These are phyloP conservation scores for Gymnarchus niloticus DNA, from an alignment of 2,113 vertebrate genomes.

Conservation along the genomic window DNA sequence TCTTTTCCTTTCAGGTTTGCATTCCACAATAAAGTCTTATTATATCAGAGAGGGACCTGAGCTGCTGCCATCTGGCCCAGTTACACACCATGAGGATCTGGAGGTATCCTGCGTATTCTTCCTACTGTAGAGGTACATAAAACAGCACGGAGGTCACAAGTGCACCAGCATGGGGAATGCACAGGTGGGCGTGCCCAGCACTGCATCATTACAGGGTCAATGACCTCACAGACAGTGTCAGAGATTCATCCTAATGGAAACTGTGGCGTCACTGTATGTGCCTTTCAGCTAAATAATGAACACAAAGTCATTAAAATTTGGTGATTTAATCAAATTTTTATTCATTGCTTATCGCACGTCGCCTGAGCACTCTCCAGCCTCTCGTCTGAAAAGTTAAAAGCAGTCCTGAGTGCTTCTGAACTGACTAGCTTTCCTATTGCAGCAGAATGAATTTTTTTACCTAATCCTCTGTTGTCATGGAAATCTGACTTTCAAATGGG, in stretches of 20 bases:
- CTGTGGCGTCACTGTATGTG: neutral
- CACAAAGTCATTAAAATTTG: conserved; percentile 18
- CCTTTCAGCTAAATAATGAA: neutral
- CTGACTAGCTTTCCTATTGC: conserved; percentile 57
- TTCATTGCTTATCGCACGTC: conserved; percentile 21
- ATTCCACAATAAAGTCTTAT: neutral
- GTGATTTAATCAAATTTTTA: conserved; percentile 15
- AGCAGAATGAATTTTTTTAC: conserved; percentile 45
- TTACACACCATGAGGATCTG: neutral
- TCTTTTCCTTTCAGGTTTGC: neutral
- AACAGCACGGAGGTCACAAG: neutral
- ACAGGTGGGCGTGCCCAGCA: neutral
- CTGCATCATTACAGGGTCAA: neutral
- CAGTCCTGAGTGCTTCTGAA: conserved; percentile 55
- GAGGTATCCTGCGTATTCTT: neutral
- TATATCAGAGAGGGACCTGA: neutral
- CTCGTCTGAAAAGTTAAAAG: conserved; percentile 23
- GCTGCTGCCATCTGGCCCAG: neutral
- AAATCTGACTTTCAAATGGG: conserved; percentile 54
- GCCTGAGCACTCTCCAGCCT: conserved; percentile 26
- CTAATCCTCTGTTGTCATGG: conserved; percentile 70
- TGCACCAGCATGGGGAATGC: neutral
- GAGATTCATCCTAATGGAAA: too few relatives aligned
- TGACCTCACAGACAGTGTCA: neutral
- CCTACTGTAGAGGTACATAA: neutral